Evolutionary conservation across 1,140 invertebrate genomes (phyloP), one percentile per base, ranked within the genome.

Genomic region (Cherax destructor): DNA sequence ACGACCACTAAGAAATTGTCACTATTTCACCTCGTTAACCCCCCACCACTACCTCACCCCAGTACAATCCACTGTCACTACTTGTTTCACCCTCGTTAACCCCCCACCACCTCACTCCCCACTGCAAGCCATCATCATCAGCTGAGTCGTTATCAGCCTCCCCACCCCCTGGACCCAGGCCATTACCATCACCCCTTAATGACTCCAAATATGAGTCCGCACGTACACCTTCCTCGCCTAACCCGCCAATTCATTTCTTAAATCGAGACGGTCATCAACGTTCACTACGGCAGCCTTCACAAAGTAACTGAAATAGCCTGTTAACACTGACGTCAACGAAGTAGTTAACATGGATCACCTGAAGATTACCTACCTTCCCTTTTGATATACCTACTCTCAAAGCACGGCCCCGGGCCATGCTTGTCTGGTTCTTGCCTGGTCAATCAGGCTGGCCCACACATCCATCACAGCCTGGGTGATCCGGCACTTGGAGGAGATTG

Each of bases 41-140:
- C 61, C 13, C 13, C 61, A 16, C 61, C 11, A 69, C 61, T 16
- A 69, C 41, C 49, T 72, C 81, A 21, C 49, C 30, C 30, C 30
- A 41, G 30, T 59, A 59, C 9, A 59, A 59, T 9, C 47, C 72
- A 83, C 84, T 9, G n/a, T 78, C 65, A 65, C 88, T 59, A 69
- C 50, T 5, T 69, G 65, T 21, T 5, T 21, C 56, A 59, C 56
- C 56, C 56, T 59, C 56, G 56, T 59, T 59, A 59, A 59, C 56
- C 56, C 56, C 9, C 56, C 9, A 59, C 16, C 56, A 59, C 56
- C 56, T 9, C 16, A 10, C 9, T 59, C 16, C 9, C 9, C 56
- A 59, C 56, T 10, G 56, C 56, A 59, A 59, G 56, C 65, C 65
- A 69, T 69, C 80, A 77, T 74, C 80, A 83, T 79, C 79, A 83